Conservation (phyloP, 92 coral and sea anemone genomes). For the Palythoa grandis region DNA sequence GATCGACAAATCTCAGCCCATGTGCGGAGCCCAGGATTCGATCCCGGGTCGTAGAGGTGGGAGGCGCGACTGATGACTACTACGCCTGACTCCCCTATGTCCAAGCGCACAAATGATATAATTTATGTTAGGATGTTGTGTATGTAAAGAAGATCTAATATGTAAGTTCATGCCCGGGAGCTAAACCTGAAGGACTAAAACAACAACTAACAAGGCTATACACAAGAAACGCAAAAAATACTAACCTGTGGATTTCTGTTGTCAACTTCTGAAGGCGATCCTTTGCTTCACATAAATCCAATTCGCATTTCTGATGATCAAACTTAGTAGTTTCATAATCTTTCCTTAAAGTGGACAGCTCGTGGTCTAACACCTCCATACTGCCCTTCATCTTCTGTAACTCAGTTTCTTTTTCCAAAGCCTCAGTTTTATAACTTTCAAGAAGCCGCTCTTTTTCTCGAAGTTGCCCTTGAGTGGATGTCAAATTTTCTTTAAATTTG, state of each 20-base stretch:
- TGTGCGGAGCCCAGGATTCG: no score
- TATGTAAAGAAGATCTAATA: no score
- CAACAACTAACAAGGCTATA: background rate
- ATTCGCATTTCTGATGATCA: background rate
- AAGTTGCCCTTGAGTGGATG: background rate
- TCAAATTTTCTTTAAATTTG: constrained; percentile 9
- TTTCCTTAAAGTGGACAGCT: background rate
- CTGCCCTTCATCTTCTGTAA: constrained; percentile 2
- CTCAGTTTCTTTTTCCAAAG: background rate
- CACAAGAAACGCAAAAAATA: background rate
- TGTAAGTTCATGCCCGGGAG: no score
- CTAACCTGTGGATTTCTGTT: background rate
- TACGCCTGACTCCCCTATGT: no score
- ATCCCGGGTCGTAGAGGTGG: no score
- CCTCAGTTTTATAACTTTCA: background rate
- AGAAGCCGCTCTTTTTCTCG: background rate
- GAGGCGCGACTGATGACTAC: no score
- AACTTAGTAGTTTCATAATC: background rate
- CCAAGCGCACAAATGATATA: no score
- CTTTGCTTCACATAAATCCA: background rate
- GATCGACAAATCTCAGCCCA: no score
- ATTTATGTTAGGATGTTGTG: no score
- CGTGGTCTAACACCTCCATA: background rate
- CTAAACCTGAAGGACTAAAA: no score
- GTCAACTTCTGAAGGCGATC: background rate